Percentiles rank a stretch among this genome's conserved stretches.
These are phyloP conservation scores for Antheraea pernyi DNA, from an alignment of 1,140 invertebrate species.

Conservation along the genomic window DNA sequence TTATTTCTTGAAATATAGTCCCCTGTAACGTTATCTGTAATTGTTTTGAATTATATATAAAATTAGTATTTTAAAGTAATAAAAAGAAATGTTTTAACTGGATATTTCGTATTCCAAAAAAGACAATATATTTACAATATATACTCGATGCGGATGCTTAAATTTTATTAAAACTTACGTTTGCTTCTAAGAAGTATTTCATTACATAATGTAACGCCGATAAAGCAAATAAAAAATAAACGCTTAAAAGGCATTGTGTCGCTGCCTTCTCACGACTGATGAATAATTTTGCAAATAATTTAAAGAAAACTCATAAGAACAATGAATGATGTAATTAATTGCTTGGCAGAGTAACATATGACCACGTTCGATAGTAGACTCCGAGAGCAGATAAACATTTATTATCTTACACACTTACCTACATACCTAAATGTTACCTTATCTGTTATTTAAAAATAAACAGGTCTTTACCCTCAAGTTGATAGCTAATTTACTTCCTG, in stretches of 20 bases:
- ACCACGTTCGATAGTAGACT: conserved; percentile 16
- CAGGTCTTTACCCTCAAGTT: neutral
- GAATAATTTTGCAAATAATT: conserved; percentile 2
- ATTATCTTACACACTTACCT: conserved; percentile 8
- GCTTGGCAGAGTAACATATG: conserved; percentile 14
- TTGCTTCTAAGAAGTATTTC: neutral
- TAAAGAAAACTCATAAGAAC: conserved; percentile 13
- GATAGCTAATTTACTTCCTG: neutral
- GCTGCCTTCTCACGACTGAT: conserved; percentile 15
- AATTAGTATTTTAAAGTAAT: too few species aligned
- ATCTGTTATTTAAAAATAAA: conserved; percentile 4
- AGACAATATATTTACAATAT: too few species aligned
- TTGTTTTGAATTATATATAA: neutral
- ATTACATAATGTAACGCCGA: conserved; percentile 15
- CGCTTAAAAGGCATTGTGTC: conserved; percentile 19
- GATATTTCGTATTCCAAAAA: too few species aligned
- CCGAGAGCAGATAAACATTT: conserved; percentile 7
- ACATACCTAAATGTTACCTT: neutral
- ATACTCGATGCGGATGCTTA: too few species aligned
- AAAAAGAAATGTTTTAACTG: too few species aligned
- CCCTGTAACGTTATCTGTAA: neutral
- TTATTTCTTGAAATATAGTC: neutral
- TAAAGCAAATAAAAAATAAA: conserved; percentile 16
- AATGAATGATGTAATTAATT: neutral
- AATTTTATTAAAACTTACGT: conserved; percentile 2